Conservation (phyloP, 2,113 vertebrate genomes). For the Cebidichthys violaceus region DNA sequence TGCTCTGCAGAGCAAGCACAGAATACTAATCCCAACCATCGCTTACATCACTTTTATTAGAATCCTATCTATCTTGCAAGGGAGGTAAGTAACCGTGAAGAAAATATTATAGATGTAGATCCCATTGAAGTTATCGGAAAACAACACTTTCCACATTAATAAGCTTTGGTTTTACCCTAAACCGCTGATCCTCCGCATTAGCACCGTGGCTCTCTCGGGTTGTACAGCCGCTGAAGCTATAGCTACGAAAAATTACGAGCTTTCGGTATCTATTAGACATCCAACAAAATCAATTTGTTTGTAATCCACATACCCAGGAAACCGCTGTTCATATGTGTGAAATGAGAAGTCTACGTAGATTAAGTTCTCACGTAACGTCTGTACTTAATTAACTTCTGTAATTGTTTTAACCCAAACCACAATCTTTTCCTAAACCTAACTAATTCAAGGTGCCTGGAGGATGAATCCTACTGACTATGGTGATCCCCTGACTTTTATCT, state of each 20-base stretch:
- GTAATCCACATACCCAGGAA: not conserved
- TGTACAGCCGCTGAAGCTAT: not conserved
- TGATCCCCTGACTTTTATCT: not conserved
- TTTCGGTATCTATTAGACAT: not conserved
- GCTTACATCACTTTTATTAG: constrained; percentile 47
- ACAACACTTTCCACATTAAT: constrained; percentile 34
- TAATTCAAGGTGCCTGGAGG: not conserved
- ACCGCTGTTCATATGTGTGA: not conserved
- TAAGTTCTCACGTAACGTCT: too few species aligned
- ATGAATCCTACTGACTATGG: not conserved
- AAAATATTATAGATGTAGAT: constrained; percentile 54
- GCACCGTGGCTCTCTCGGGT: not conserved
- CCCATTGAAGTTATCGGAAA: constrained; percentile 48
- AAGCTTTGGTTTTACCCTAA: constrained; percentile 31
- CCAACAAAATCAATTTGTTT: not conserved
- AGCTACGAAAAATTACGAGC: not conserved
- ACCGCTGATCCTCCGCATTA: not conserved
- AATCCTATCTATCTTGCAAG: constrained; percentile 30
- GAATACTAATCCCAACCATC: constrained; percentile 60
- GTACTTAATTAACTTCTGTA: too few species aligned
- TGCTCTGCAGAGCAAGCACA: constrained; percentile 40
- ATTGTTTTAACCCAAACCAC: too few species aligned
- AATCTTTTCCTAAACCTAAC: too few species aligned
- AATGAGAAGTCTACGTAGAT: not conserved
- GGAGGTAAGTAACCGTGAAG: constrained; percentile 57